Base-by-base conservation (phyloP, 2,888 invertebrate genomes). In the Miltochrista miniata region DNA sequence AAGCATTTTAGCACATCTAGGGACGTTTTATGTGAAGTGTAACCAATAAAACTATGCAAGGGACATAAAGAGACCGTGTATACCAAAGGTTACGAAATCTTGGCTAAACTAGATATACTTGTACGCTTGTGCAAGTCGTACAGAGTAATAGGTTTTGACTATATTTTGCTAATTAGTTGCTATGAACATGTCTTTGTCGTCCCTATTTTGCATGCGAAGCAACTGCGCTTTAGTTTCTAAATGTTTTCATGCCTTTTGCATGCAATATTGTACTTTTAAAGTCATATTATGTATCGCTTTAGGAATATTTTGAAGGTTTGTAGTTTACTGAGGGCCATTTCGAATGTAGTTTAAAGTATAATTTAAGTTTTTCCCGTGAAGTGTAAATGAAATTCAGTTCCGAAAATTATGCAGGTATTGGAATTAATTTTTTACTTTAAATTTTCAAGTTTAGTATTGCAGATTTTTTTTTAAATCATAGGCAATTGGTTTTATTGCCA, bases 111-210 rank as follows among this genome's bases (percentile, higher is more conserved):
- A 49, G 44, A 44, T 44, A 37, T 35, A 2, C 44, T 33, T 38
- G 44, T 44, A 30, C 10, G 39, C 44, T 44, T 49, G 39, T 30
- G 49, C 7, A 49, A 49, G 11, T 14, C 36, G 33, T 37, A 31
- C 30, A 12, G 4, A 41, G 34, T 46, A 51, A 39, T 46, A 43
- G 30, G 37, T 46, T 43, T 43, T 47, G 47, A 39, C 51, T 51
- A 43, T 46, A 51, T 48, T 48, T 31, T 31, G 47, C 40, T 52
- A 52, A 52, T 52, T 52, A 52, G 39, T n/a, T 18, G 13, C 31
- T 52, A 37, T 42, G 39, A 36, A 35, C 38, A 41, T 11, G 43
- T 35, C 48, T 48, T 52, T 52, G 52, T 52, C 5, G 33, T 12
- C 10, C n/a, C 24, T 11, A 38, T 35, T 47, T 51, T 31, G 42